Evolutionary conservation across 2,113 vertebrate genomes (phyloP).

Genomic region (Phainopepla nitens): DNA sequence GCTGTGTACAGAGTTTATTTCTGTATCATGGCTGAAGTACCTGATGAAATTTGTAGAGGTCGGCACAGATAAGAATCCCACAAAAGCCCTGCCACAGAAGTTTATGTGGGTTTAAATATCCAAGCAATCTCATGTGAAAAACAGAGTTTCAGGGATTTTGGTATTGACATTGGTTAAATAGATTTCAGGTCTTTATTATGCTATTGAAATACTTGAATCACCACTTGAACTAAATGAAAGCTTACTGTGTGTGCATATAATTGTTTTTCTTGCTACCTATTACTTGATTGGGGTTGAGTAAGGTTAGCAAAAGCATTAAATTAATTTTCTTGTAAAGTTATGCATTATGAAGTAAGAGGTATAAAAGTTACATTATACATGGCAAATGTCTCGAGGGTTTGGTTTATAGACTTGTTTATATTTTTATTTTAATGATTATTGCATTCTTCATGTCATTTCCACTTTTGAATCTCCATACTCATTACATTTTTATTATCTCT

Average conservation of each 20-base stretch:
- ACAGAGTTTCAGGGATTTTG: not conserved
- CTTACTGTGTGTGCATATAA: slow-evolving; percentile 31
- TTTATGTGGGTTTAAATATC: not conserved
- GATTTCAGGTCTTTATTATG: not conserved
- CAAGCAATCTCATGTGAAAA: not conserved
- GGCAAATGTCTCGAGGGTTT: slow-evolving; percentile 69
- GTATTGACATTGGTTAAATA: not conserved
- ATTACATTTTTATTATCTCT: slow-evolving; percentile 72
- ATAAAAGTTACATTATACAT: slow-evolving; percentile 63
- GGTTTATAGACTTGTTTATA: slow-evolving; percentile 75
- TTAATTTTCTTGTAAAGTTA: slow-evolving; percentile 72
- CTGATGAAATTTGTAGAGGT: not conserved
- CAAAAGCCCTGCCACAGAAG: not conserved
- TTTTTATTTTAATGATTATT: slow-evolving; percentile 75
- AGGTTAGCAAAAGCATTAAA: slow-evolving; percentile 67
- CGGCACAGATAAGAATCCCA: not conserved
- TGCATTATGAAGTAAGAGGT: slow-evolving; percentile 61
- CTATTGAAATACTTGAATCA: slow-evolving; percentile 24
- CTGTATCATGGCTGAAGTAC: not conserved
- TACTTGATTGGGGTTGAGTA: slow-evolving; percentile 58
- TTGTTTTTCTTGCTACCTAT: slow-evolving; percentile 56
- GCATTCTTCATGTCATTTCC: slow-evolving; percentile 64
- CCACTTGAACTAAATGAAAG: slow-evolving; percentile 47
- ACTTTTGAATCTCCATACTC: slow-evolving; percentile 59
- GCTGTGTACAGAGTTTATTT: not conserved